phyloP scores from a whole-genome alignment of 2,797 vertebrate genomes.

The Poeciliopsis gracilis region DNA sequence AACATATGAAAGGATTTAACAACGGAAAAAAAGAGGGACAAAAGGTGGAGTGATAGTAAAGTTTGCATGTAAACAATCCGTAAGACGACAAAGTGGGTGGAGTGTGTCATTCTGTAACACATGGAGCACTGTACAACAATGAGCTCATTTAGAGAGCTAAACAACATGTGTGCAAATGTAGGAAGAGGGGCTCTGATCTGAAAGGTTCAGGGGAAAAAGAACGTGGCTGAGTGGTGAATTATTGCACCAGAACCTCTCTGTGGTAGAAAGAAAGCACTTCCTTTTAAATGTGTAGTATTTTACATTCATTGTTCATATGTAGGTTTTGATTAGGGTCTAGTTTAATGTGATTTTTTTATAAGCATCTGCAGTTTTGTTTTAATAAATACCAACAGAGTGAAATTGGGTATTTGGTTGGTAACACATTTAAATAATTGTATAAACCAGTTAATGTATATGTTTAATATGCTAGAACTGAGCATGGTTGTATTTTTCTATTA shows the following conservation, averaged over 20 bases:
- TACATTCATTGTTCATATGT: not conserved
- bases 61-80: slow-evolving; percentile 61
- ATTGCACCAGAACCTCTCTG: slow-evolving; percentile 20
- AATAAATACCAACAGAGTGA: not conserved
- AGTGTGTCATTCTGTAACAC: slow-evolving; percentile 48
- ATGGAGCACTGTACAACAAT: slow-evolving; percentile 62
- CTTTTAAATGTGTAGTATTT: not conserved
- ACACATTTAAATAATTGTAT: not conserved
- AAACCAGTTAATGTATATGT: not conserved
- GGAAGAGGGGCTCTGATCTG: slow-evolving; percentile 42
- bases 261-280: not conserved
- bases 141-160: slow-evolving; percentile 65
- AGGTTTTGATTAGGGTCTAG: not conserved
- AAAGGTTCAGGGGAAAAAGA: slow-evolving; percentile 24
- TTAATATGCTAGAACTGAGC: not conserved
- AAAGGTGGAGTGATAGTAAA: slow-evolving; percentile 26
- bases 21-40: slow-evolving; percentile 35
- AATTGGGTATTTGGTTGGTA: not conserved
- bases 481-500: not conserved
- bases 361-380: not conserved
- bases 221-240: slow-evolving; percentile 14
- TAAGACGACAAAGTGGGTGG: slow-evolving; percentile 50
- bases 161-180: slow-evolving; percentile 60
- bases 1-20: slow-evolving; percentile 9
- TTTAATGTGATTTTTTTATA: not conserved